A percentile compares a stretch with the other conserved stretches of the same genome.
phyloP scores from a whole-genome alignment of 2,113 vertebrate species.

The Hepsetus odoe region DNA sequence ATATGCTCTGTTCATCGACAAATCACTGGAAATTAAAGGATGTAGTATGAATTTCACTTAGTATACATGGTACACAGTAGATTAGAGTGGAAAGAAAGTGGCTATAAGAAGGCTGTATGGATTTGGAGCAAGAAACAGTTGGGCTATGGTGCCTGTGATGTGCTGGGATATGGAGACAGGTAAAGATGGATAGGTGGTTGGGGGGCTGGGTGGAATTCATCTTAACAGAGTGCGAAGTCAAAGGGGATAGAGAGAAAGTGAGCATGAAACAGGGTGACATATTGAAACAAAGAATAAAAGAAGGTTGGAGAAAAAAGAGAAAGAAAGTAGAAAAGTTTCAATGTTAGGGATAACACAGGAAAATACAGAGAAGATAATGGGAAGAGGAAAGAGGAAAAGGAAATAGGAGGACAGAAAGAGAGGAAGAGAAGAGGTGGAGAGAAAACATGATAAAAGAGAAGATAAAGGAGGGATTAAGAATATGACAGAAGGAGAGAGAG shows the following conservation, averaged over 20 bases:
- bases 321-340: neutral
- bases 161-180: slow-evolving; percentile 44
- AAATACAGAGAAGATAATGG: neutral
- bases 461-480: neutral
- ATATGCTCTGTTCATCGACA: neutral
- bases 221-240: slow-evolving; percentile 14
- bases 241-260: neutral
- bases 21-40: neutral
- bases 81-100: neutral
- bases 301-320: slow-evolving; percentile 4
- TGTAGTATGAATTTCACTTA: neutral
- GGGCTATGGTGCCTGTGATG: slow-evolving; percentile 17
- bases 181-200: slow-evolving; percentile 38
- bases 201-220: slow-evolving; percentile 41
- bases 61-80: neutral
- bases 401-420: neutral
- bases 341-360: too few relatives aligned
- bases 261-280: neutral
- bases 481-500: slow-evolving; percentile 28
- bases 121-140: slow-evolving; percentile 33
- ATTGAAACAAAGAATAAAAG: neutral
- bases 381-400: neutral
- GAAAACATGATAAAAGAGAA: neutral
- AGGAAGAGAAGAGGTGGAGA: slow-evolving; percentile 7
- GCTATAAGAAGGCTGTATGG: neutral